Evolutionary conservation across 2,888 invertebrate genomes (phyloP).

Genomic region (Villa cingulata): DNA sequence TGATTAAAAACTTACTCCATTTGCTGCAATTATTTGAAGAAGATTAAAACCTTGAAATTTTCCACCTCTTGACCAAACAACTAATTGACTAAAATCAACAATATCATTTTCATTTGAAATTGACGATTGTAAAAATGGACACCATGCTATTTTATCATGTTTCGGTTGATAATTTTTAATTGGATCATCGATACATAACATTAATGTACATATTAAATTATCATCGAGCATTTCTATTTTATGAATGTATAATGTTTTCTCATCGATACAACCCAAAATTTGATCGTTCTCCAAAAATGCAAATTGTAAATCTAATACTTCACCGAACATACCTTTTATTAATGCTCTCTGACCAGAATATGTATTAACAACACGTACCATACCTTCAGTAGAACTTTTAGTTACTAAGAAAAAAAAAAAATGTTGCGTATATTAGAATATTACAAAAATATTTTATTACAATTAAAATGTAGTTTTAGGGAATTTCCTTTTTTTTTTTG

Average conservation of each 20-base stretch:
- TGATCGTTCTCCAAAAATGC: slow-evolving; percentile 66
- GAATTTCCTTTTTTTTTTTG: slow-evolving; percentile 15
- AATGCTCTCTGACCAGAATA: slow-evolving; percentile 55
- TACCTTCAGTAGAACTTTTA: slow-evolving; percentile 42
- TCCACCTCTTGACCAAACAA: slow-evolving; percentile 67
- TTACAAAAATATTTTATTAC: background rate
- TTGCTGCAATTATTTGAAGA: slow-evolving; percentile 25
- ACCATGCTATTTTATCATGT: slow-evolving; percentile 75
- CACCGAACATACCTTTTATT: slow-evolving; percentile 74
- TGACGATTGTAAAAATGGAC: slow-evolving; percentile 64
- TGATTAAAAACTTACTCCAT: slow-evolving; percentile 24
- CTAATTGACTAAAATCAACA: slow-evolving; percentile 55
- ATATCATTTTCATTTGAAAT: slow-evolving; percentile 40
- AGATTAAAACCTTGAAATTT: slow-evolving; percentile 38
- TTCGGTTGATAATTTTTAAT: slow-evolving; percentile 35
- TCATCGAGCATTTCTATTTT: slow-evolving; percentile 51
- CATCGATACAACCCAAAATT: slow-evolving; percentile 77
- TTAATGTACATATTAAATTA: slow-evolving; percentile 42
- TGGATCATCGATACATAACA: slow-evolving; percentile 36
- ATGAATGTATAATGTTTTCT: slow-evolving; percentile 70
- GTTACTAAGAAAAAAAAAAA: slow-evolving; percentile 27
- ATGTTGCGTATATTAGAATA: too few species aligned
- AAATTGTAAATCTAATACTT: slow-evolving; percentile 85
- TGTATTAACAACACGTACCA: slow-evolving; percentile 69
- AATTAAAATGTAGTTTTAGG: too few species aligned